phyloP scores from a whole-genome alignment of 2,113 vertebrate genomes.

The Holacanthus passer region DNA sequence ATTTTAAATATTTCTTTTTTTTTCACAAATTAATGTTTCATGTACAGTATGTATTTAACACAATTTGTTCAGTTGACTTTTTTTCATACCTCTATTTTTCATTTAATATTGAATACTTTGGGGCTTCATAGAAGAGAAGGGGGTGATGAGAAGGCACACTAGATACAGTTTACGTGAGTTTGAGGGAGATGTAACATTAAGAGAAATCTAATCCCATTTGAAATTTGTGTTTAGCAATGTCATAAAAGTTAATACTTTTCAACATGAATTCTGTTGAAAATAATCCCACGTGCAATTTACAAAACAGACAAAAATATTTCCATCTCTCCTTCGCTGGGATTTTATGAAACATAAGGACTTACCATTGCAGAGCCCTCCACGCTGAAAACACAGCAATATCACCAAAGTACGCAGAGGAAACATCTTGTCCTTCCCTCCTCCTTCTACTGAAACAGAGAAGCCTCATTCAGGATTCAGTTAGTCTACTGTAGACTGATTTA shows the following conservation, averaged over 20 bases:
- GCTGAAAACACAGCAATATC: slow-evolving; percentile 6
- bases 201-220: background rate
- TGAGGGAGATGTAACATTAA: background rate
- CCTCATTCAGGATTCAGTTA: background rate
- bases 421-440: background rate
- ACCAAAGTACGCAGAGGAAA: background rate
- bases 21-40: no score
- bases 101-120: no score
- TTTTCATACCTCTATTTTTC: no score
- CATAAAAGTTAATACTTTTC: background rate
- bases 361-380: background rate
- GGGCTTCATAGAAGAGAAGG: no score
- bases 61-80: no score
- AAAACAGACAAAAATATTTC: no score
- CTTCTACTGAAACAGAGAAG: background rate
- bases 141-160: no score
- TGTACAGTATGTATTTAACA: no score
- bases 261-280: background rate
- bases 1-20: no score
- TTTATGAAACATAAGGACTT: background rate
- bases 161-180: background rate
- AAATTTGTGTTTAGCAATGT: background rate
- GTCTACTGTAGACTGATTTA: background rate
- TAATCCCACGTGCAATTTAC: background rate
- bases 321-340: background rate